A percentile compares a stretch with the other conserved stretches of the same genome.
phyloP scores from a whole-genome alignment of 2,797 vertebrate species.

The Dendrocincla fuliginosa region DNA sequence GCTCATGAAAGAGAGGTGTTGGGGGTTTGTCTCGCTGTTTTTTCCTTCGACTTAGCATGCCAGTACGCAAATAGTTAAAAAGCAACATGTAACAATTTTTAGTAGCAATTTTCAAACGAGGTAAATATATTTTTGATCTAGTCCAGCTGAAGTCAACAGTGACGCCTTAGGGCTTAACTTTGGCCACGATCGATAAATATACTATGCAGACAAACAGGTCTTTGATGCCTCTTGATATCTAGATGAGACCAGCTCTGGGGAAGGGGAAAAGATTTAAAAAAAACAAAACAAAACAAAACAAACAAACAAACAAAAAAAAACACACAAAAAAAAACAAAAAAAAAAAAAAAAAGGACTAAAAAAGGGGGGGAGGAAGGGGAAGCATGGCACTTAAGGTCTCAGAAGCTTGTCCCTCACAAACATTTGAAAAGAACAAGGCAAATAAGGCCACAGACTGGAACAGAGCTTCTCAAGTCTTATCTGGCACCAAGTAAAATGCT shows the following conservation, averaged over 20 bases:
- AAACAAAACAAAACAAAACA: too few relatives aligned
- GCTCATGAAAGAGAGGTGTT: neutral
- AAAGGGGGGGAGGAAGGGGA: rapidly evolving
- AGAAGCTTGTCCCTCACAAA: neutral
- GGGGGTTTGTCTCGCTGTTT: neutral
- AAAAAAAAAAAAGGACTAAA: neutral
- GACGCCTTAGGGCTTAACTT: neutral
- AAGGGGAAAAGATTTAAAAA: neutral
- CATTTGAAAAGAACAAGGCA: neutral
- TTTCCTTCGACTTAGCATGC: neutral
- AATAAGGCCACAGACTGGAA: neutral
- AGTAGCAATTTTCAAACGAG: neutral
- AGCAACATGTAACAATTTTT: neutral
- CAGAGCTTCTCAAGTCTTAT: neutral
- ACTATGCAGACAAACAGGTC: neutral
- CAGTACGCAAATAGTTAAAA: neutral
- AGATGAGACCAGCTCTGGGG: neutral
- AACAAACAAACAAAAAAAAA: too few relatives aligned
- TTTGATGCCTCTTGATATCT: neutral
- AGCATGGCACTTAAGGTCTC: neutral
- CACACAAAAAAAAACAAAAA: too few relatives aligned
- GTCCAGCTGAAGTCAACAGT: neutral
- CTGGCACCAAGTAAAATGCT: neutral
- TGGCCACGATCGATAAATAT: neutral
- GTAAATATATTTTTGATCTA: neutral